Base-by-base conservation (phyloP, 2,113 vertebrate species). In the Ploceus nigricollis region DNA sequence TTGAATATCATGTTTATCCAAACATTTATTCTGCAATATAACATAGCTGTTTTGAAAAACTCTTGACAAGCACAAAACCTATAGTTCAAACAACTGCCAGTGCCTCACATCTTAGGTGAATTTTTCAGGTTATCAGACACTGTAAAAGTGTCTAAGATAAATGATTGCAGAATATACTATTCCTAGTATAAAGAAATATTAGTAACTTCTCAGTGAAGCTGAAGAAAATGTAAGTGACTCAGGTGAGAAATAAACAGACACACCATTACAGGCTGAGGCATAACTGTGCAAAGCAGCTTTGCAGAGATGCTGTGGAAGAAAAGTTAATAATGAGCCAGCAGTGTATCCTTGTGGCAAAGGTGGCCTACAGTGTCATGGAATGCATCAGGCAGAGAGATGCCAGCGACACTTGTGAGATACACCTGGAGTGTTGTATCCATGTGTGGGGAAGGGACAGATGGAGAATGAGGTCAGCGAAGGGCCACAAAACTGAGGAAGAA, bases 391-490 rank as follows among this genome's bases (percentile, higher is more conserved):
- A 82, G 23, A 47, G 33, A 1, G 1, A 13, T 60, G 33, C 33
- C 63, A 64, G 33, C 27, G 30, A 3, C 13, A 14, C 24, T n/a
- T 35, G 17, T 42, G 27, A 30, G 58, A 60, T 35, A 48, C 11
- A 33, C 1, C 15, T 22, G 20, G 23, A 58, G 40, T 50, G 19
- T 33, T 60, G 20, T 5, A 9, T 33, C 23, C 63, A 8, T 7
- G 9, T 1, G 0, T 21, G 30, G 8, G 6, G n/a, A n/a, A n/a
- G n/a, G n/a, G n/a, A n/a, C n/a, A n/a, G 23, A 30, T 1, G 1
- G 30, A 24, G 16, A 51, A 28, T 48, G 31, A 61, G 11, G 19
- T 72, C 48, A 31, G 22, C 10, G 18, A 77, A 51, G 17, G 31
- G 8, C 27, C 44, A 33, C 28, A 68, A 45, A 84, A 17, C 19